phyloP scores from a whole-genome alignment of 2,888 invertebrate genomes.

The Caenorhabditis angaria region DNA sequence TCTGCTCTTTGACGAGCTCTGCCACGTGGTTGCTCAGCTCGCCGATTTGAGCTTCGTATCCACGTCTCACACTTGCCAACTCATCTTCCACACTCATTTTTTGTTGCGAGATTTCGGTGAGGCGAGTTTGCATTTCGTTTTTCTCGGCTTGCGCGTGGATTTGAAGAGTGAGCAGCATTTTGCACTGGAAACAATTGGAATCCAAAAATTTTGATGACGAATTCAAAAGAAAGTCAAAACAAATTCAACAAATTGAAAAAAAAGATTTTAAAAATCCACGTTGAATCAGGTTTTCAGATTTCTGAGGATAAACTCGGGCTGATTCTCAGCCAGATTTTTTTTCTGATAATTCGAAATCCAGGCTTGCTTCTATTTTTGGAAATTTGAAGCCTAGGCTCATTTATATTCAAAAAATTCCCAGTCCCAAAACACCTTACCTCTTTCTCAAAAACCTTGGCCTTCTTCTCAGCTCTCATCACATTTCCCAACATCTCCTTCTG shows the following conservation, averaged over 20 bases:
- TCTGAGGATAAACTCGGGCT: too few relatives aligned
- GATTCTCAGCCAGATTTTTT: too few relatives aligned
- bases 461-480: conserved; percentile 45
- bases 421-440: conserved; percentile 40
- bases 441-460: conserved; percentile 53
- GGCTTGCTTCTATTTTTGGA: too few relatives aligned
- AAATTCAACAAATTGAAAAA: too few relatives aligned
- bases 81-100: conserved; percentile 77
- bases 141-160: conserved; percentile 13
- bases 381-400: too few relatives aligned
- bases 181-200: conserved; percentile 32
- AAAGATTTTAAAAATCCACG: too few relatives aligned
- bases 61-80: conserved; percentile 77
- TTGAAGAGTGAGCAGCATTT: conserved; percentile 26
- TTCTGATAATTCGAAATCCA: neutral
- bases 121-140: neutral
- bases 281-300: too few relatives aligned
- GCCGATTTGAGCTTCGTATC: conserved; percentile 81
- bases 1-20: conserved; percentile 76
- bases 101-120: conserved; percentile 6
- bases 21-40: conserved; percentile 84
- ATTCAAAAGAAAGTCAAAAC: too few relatives aligned
- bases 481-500: conserved; percentile 40
- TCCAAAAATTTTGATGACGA: too few relatives aligned
- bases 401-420: neutral